These are phyloP conservation scores for Xiphorhynchus erythropygius DNA, from an alignment of 2,797 vertebrate genomes.

Conservation along the genomic window DNA sequence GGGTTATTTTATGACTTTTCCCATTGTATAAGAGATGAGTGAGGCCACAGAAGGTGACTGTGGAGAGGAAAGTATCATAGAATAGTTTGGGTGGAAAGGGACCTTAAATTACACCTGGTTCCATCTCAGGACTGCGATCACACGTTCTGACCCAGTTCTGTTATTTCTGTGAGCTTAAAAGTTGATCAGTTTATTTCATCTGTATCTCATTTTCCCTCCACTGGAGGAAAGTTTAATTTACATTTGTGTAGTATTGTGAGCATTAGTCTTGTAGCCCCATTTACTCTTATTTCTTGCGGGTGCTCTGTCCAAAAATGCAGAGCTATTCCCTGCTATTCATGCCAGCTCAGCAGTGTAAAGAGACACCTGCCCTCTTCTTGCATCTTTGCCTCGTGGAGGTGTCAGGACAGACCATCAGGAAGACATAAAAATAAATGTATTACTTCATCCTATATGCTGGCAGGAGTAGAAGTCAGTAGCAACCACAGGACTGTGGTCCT, in stretches of 20 bases:
- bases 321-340: not conserved
- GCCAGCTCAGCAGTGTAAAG: not conserved
- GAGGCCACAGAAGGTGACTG: not conserved
- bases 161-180: not conserved
- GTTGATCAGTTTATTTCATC: not conserved
- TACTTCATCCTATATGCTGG: not conserved
- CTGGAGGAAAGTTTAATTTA: not conserved
- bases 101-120: not conserved
- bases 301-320: not conserved
- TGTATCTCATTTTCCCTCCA: not conserved
- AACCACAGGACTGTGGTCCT: not conserved
- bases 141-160: not conserved
- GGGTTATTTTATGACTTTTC: not conserved
- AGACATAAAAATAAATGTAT: conserved; percentile 29
- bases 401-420: not conserved
- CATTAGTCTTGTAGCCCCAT: not conserved
- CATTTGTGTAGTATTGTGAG: not conserved
- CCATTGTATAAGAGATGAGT: not conserved
- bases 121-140: not conserved
- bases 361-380: not conserved
- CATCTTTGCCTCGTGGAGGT: not conserved
- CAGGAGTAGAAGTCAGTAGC: not conserved
- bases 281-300: not conserved
- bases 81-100: not conserved
- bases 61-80: not conserved